phyloP scores from a whole-genome alignment of 2,113 vertebrate genomes.

The Australoheros scitulus region DNA sequence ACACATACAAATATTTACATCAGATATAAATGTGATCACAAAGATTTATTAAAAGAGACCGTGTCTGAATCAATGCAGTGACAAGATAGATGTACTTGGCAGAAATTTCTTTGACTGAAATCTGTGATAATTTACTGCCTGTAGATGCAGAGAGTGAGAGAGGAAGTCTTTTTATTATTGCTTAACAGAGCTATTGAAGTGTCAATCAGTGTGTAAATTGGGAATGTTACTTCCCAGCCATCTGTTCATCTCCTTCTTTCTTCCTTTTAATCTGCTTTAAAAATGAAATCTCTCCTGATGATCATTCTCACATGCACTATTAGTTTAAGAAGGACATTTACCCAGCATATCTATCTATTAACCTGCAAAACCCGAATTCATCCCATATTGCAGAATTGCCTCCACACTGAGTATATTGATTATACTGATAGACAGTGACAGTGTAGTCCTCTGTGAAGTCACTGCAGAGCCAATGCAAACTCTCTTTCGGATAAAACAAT shows the following conservation, averaged over 20 bases:
- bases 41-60: neutral
- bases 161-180: neutral
- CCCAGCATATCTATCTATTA: neutral
- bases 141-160: neutral
- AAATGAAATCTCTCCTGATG: neutral
- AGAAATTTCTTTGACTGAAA: neutral
- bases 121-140: neutral
- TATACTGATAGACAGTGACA: neutral
- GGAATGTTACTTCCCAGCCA: constrained; percentile 8
- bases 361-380: neutral
- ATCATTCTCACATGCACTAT: neutral
- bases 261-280: constrained; percentile 13
- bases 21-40: neutral
- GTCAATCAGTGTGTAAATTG: constrained; percentile 19
- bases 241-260: constrained; percentile 5
- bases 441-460: neutral
- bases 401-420: fast-evolving
- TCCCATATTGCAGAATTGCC: neutral
- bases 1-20: neutral
- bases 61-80: neutral
- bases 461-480: neutral
- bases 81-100: neutral
- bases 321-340: neutral
- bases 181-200: neutral
- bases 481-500: neutral